Conservation (phyloP, 2,888 invertebrate species). For the Leucoptera coffeella region DNA sequence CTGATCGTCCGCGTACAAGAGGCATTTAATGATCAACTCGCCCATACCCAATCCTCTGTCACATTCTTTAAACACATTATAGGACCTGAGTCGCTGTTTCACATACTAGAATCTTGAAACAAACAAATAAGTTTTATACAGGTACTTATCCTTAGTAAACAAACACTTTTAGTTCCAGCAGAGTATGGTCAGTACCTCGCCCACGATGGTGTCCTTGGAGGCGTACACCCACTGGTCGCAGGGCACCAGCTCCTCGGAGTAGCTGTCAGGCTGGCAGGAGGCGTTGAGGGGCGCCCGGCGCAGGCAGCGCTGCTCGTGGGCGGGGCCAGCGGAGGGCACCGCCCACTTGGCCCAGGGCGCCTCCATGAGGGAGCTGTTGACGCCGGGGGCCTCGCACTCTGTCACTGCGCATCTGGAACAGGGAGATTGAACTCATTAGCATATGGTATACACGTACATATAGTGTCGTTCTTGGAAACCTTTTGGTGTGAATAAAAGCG, state of each 20-base stretch:
- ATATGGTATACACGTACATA: too few relatives aligned
- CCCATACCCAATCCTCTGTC: too few relatives aligned
- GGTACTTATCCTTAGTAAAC: too few relatives aligned
- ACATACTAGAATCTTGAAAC: too few relatives aligned
- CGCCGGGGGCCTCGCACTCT: conserved; percentile 28
- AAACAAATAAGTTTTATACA: background rate
- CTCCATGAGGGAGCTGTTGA: conserved; percentile 22
- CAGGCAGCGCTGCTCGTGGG: conserved; percentile 15
- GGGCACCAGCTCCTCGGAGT: conserved; percentile 18
- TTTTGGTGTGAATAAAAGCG: too few relatives aligned
- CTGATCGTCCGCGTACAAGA: too few relatives aligned
- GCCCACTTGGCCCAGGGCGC: conserved; percentile 23
- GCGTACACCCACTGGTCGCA: conserved; percentile 34
- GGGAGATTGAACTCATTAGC: too few relatives aligned
- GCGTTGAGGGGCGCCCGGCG: conserved; percentile 13
- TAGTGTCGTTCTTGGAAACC: too few relatives aligned
- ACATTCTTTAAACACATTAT: too few relatives aligned
- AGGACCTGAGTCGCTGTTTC: too few relatives aligned
- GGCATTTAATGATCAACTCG: too few relatives aligned
- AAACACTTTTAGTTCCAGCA: too few relatives aligned
- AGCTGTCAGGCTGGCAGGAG: conserved; percentile 14
- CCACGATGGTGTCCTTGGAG: conserved; percentile 27
- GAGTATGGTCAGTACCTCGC: conserved; percentile 21
- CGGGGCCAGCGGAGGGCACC: conserved; percentile 10
- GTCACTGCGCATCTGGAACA: conserved; percentile 28